Percentiles rank a stretch among this genome's conserved stretches.
These are phyloP conservation scores for Oceanodroma leucorhoa DNA, from an alignment of 2,797 vertebrate species.

Conservation along the genomic window DNA sequence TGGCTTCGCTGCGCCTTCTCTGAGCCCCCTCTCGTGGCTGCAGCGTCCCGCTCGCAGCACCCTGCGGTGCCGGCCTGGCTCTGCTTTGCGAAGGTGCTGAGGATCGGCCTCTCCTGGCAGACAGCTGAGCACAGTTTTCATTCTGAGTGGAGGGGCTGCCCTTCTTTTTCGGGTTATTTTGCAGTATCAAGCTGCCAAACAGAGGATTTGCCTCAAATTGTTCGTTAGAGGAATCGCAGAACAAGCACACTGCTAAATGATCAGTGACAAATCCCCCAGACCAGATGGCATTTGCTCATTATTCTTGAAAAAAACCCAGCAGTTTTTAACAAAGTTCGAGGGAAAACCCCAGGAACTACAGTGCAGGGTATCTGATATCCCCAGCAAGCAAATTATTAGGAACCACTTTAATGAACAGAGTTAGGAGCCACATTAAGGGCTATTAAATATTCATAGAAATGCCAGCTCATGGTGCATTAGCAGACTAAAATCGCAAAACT, in stretches of 20 bases:
- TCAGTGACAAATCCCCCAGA: not conserved
- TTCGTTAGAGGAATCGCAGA: not conserved
- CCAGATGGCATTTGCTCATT: not conserved
- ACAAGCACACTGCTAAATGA: not conserved
- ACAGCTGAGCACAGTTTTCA: rapidly evolving
- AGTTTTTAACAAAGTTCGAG: not conserved
- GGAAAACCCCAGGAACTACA: not conserved
- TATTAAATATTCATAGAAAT: not conserved
- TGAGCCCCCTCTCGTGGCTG: not conserved
- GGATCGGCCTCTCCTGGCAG: not conserved
- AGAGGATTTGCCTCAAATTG: not conserved
- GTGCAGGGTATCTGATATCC: too few species aligned
- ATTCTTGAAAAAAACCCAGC: not conserved
- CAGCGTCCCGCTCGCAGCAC: not conserved
- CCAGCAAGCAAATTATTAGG: not conserved
- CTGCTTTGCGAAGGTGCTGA: not conserved
- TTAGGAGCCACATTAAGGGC: not conserved
- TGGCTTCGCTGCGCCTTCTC: not conserved
- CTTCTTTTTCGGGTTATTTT: not conserved
- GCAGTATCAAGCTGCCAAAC: not conserved
- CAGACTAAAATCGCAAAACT: not conserved
- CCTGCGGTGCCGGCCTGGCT: not conserved
- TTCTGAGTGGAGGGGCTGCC: not conserved
- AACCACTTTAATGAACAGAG: not conserved
- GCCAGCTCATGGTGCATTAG: not conserved